Evolutionary conservation across 2,113 vertebrate genomes (phyloP), one percentile per base, ranked within the genome.

Genomic region (Fregetta grallaria): DNA sequence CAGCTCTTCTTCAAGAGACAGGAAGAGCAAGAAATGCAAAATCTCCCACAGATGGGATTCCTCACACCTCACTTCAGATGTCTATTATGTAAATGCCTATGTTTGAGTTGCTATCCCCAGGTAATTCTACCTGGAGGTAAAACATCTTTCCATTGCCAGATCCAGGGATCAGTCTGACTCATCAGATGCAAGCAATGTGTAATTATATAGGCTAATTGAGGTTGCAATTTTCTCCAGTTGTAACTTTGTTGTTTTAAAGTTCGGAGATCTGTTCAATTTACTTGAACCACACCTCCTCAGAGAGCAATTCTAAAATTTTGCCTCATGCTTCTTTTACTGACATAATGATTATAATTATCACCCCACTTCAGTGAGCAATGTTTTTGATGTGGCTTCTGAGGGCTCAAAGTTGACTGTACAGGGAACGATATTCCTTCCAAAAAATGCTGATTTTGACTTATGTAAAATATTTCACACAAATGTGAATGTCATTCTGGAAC

Each of bases 331-430:
- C 90, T 94, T 94, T 74, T 61, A 63, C 49, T 72, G 36, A 76
- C 62, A 82, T 95, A 93, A 88, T 85, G 22, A 59, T 65, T 38
- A 26, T 93, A 96, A 95, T 97, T 95, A 91, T 66, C 38, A 76
- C 20, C 44, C n/a, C 23, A 32, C 42, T 90, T 79, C 44, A 87
- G 68, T 78, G 71, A 89, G 44, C 25, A 82, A n/a, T 32, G 42
- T 25, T 95, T 95, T 89, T 95, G 76, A 92, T 92, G 95, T 94
- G 94, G 92, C 27, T 93, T 92, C 52, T 78, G 44, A 86, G 76
- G 40, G 34, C 36, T 90, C 11, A 0, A 56, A 81, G 36, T 55
- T 71, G 42, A 91, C 32, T 34, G 11, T 25, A 59, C 3, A 75
- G 25, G 6, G 29, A 96, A 76, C 4, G 74, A 68, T 72, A 75